Conservation (phyloP, 2,113 vertebrate genomes). For the Axis porcinus region DNA sequence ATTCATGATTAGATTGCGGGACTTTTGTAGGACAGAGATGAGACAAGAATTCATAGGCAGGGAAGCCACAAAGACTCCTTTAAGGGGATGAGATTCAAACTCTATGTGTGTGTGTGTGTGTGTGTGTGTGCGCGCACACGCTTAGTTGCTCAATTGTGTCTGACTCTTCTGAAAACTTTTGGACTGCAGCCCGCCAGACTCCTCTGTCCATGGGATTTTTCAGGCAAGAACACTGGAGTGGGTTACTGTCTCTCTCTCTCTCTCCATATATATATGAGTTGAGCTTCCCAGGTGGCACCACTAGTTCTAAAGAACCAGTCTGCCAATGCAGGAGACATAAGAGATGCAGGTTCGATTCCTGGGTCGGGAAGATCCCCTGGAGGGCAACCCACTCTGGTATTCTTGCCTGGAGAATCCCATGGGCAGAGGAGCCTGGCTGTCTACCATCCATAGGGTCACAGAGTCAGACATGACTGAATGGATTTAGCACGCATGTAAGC, state of each 20-base stretch:
- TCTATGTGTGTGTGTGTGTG: not conserved
- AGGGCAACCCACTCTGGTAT: no score
- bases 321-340: no score
- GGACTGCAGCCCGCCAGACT: not conserved
- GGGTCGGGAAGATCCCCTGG: no score
- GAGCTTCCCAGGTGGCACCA: no score
- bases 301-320: no score
- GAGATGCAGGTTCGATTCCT: no score
- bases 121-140: rapidly evolving
- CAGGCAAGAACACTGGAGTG: not conserved
- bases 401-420: no score
- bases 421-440: no score
- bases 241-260: not conserved
- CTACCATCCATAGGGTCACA: no score
- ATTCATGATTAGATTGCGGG: not conserved
- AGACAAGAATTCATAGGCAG: not conserved
- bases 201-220: not conserved
- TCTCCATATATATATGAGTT: not conserved
- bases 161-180: not conserved
- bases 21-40: not conserved
- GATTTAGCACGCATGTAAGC: no score
- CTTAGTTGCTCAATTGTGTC: not conserved
- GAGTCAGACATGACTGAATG: no score
- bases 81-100: not conserved
- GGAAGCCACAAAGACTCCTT: not conserved